Evolutionary conservation across 2,888 invertebrate species (phyloP), one percentile per base, ranked within the genome.

Genomic region (Melanchra persicariae): DNA sequence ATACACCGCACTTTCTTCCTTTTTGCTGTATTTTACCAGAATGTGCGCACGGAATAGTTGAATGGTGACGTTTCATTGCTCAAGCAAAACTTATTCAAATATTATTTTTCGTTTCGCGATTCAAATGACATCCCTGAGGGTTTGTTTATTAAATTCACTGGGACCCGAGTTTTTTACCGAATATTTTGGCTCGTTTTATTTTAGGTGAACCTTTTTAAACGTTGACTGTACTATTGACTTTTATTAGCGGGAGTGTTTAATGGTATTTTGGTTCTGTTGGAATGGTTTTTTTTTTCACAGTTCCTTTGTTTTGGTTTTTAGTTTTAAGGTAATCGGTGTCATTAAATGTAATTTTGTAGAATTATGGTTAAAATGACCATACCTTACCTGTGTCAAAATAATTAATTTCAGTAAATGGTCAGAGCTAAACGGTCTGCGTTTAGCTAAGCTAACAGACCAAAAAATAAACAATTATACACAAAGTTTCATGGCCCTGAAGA

Each of bases 81-180:
- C 64, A 58, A 54, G 19, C 30, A 10, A 24, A 49, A 72, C 55
- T 67, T 69, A 74, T 72, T 71, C 76, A 83, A 83, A 83, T 83
- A 81, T 74, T 85, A 82, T 79, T 74, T 84, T 84, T 73, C 71
- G 43, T 71, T 77, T 54, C 60, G 4, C 45, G 22, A 58, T 70
- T 69, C 69, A 71, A 77, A 77, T 71, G 70, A 60, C 66, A 63
- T 22, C 64, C 68, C 66, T 7, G 47, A n/a, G 49, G 67, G 63
- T 66, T 74, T 77, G 69, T 82, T 82, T 73, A 61, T 74, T 43
- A 57, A 69, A 77, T 66, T 58, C 51, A 30, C n/a, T 54, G 17
- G 40, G 9, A 1, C 24, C 26, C 17, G n/a, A 34, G 24, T 1
- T 57, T 78, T 78, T 74, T 68, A 3, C 7, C 9, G 9, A 64